Evolutionary conservation across 2,113 vertebrate species (phyloP).

Genomic region (Sorex araneus): DNA sequence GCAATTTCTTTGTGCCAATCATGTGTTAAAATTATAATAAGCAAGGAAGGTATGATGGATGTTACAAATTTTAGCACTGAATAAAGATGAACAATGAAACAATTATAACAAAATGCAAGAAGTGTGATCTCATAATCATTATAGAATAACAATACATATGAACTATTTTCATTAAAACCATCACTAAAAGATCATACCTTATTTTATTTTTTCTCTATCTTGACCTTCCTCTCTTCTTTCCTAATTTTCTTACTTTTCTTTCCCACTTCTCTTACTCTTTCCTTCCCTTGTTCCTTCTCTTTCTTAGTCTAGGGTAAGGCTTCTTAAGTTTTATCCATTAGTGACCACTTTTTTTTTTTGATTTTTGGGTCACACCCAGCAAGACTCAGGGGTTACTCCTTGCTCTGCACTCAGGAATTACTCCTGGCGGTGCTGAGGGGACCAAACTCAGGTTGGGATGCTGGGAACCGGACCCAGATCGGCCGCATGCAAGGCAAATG

Average conservation of each 20-base stretch:
- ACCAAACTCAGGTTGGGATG: too few relatives aligned
- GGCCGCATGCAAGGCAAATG: too few relatives aligned
- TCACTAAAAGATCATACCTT: background rate
- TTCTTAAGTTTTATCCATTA: too few relatives aligned
- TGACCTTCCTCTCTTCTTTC: background rate
- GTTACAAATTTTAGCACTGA: background rate
- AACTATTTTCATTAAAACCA: background rate
- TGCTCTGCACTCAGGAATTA: too few relatives aligned
- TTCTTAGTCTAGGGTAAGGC: background rate
- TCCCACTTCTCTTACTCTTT: background rate
- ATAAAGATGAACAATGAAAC: background rate
- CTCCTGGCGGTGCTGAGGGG: too few relatives aligned
- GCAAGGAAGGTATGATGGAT: background rate
- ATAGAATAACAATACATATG: background rate
- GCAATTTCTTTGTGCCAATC: background rate
- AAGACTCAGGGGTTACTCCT: too few relatives aligned
- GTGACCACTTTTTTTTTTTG: too few relatives aligned
- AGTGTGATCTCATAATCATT: background rate
- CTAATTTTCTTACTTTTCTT: accelerated
- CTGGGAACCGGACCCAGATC: too few relatives aligned
- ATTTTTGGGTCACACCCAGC: too few relatives aligned
- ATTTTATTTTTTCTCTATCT: accelerated
- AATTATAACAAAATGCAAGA: background rate
- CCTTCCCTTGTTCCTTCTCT: too few relatives aligned
- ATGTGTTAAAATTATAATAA: background rate